Evolutionary conservation across 2,888 invertebrate species (phyloP).

Genomic region (Sinhomidia bicolor): DNA sequence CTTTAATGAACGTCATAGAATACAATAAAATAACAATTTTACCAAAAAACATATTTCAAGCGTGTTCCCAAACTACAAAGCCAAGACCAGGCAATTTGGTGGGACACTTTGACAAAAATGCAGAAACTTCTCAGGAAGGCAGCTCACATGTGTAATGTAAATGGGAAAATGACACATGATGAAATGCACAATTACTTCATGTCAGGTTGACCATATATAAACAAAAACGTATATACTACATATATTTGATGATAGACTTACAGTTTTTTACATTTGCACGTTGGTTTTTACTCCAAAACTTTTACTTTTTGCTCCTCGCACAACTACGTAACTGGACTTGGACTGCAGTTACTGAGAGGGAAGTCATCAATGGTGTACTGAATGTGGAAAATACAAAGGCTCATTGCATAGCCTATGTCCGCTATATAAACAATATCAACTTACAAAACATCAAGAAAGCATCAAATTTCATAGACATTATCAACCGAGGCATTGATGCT

Average conservation of each 20-base stretch:
- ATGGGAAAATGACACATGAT: conserved; percentile 94
- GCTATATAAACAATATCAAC: conserved; percentile 97
- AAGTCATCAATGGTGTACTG: conserved; percentile 97
- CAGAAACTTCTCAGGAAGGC: conserved; percentile 97
- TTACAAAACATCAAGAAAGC: conserved; percentile 96
- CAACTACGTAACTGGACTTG: background rate
- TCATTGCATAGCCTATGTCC: conserved; percentile 95
- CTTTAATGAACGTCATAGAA: too few relatives aligned
- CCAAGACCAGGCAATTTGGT: conserved; percentile 98
- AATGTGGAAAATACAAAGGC: conserved; percentile 97
- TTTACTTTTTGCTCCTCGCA: background rate
- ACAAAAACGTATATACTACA: background rate
- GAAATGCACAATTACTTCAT: conserved; percentile 99
- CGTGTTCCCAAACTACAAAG: conserved; percentile 95
- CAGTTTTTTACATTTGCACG: too few relatives aligned
- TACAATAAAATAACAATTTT: too few relatives aligned
- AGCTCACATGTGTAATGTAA: conserved; percentile 90
- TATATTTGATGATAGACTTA: background rate
- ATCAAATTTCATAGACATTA: conserved; percentile 96
- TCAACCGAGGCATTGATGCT: conserved; percentile 94
- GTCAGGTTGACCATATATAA: conserved; percentile 88
- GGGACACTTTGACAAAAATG: conserved; percentile 97
- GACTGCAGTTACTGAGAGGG: conserved; percentile 94
- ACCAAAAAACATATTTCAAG: conserved; percentile 82
- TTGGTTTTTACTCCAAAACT: background rate